Conservation (phyloP, 2,113 vertebrate species). For the Platysteira castanea region DNA sequence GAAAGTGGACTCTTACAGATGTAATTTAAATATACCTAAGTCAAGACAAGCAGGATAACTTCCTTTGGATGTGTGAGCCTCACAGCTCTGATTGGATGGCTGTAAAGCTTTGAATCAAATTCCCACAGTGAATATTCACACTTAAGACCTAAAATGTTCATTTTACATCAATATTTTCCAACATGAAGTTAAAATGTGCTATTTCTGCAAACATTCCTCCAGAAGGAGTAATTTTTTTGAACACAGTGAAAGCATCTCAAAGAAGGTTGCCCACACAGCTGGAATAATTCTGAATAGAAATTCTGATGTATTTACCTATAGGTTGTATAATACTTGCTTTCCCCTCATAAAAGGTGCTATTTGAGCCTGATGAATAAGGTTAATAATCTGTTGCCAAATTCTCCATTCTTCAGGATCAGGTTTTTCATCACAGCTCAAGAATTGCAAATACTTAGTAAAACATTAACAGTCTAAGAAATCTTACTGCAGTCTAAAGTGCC, state of each 20-base stretch:
- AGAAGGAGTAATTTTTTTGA: not conserved
- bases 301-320: not conserved
- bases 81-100: not conserved
- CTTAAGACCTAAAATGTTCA: not conserved
- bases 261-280: not conserved
- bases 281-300: conserved; percentile 13
- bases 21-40: not conserved
- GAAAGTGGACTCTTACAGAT: not conserved
- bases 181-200: not conserved
- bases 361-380: not conserved
- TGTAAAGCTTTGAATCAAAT: not conserved
- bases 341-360: not conserved
- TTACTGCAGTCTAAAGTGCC: not conserved
- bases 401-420: not conserved
- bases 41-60: not conserved
- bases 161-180: conserved; percentile 3
- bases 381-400: not conserved
- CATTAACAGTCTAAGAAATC: not conserved
- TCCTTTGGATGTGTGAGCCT: not conserved
- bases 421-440: not conserved
- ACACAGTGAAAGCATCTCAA: not conserved
- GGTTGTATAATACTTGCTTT: not conserved
- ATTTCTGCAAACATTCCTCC: not conserved
- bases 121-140: not conserved
- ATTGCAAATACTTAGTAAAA: not conserved